Percentiles rank a stretch among this genome's conserved stretches.
Conservation (phyloP, 2,888 invertebrate species). For the Arctia plantaginis region DNA sequence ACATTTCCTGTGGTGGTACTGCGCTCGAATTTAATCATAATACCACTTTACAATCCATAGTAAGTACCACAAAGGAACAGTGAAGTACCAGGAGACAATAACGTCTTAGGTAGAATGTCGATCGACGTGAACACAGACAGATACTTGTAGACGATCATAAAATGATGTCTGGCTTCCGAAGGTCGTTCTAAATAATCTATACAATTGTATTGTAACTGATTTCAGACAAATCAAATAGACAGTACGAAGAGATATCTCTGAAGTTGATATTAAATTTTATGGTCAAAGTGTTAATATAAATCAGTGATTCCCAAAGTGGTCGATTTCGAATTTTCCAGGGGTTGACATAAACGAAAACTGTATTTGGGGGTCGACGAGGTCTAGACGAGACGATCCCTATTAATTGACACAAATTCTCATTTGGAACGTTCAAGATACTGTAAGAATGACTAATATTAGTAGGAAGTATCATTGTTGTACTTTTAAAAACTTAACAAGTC, state of each 20-base stretch:
- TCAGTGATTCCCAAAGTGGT: no score
- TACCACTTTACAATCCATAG: neutral
- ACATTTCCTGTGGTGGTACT: neutral
- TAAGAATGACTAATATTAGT: no score
- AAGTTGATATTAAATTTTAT: neutral
- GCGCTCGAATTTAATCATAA: neutral
- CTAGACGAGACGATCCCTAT: no score
- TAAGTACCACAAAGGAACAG: neutral
- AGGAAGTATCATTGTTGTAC: no score
- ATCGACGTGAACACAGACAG: constrained; percentile 7
- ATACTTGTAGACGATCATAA: constrained; percentile 6
- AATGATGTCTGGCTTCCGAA: constrained; percentile 7
- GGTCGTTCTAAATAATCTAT: neutral
- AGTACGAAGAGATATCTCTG: neutral
- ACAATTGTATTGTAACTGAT: neutral
- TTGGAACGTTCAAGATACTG: no score
- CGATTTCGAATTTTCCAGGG: no score
- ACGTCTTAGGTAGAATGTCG: neutral
- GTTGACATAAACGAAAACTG: no score
- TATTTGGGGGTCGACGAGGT: no score
- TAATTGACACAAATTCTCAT: no score
- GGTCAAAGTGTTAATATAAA: neutral
- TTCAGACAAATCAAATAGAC: neutral
- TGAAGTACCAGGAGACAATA: neutral
- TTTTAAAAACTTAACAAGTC: no score